Percentiles rank a stretch among this genome's conserved stretches.
Conservation (phyloP, 2,797 vertebrate genomes). For the Clarias fuscus region DNA sequence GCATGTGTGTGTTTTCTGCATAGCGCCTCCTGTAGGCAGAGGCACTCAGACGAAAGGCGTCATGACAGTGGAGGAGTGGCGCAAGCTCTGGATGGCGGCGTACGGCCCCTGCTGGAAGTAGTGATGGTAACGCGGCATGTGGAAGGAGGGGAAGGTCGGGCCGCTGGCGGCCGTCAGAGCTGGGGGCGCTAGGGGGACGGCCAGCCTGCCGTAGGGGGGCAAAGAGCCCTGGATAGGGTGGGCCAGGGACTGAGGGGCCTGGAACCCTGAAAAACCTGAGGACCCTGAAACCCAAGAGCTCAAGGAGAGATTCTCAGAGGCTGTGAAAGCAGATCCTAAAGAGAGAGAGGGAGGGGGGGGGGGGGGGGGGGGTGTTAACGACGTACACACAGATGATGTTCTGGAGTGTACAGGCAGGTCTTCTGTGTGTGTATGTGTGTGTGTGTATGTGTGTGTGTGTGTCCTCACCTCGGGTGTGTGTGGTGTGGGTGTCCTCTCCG, state of each 20-base stretch:
- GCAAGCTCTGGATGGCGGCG: constrained; percentile 96
- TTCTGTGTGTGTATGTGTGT: background rate
- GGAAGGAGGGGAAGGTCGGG: constrained; percentile 95
- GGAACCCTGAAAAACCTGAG: constrained; percentile 91
- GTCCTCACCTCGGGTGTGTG: constrained; percentile 84
- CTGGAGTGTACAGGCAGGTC: background rate
- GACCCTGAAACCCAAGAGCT: constrained; percentile 96
- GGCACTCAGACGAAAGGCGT: constrained; percentile 93
- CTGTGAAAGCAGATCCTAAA: constrained; percentile 91
- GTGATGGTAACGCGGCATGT: constrained; percentile 98
- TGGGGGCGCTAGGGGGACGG: constrained; percentile 89
- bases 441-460: background rate
- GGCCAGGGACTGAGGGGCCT: constrained; percentile 90
- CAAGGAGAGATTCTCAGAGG: constrained; percentile 93
- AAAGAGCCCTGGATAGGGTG: constrained; percentile 95
- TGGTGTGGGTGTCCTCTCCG: constrained; percentile 82
- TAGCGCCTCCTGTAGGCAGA: constrained; percentile 36
- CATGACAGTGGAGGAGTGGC: constrained; percentile 97
- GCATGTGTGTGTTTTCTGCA: constrained; percentile 30
- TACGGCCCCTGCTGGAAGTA: constrained; percentile 99
- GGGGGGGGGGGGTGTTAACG: background rate
- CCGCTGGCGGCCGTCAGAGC: constrained; percentile 88
- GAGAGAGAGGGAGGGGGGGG: background rate
- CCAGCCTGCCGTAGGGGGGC: constrained; percentile 90
- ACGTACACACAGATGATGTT: background rate